Base-by-base conservation (phyloP, 2,888 invertebrate genomes). In the Campoletis raptor region DNA sequence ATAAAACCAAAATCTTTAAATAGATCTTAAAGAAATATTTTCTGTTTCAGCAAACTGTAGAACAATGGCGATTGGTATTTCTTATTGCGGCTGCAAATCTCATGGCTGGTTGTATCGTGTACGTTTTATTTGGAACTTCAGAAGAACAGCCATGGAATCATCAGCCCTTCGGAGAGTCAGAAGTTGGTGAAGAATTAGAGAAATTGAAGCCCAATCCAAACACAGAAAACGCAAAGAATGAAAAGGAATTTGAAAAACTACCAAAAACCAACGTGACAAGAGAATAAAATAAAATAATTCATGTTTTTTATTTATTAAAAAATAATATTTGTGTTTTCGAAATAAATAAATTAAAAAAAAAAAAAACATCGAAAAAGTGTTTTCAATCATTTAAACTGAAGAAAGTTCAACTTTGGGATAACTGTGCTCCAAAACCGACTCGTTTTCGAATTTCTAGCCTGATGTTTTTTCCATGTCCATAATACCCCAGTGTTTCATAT, bases 81-180 rank as follows among this genome's bases (percentile, higher is more conserved):
- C 84, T 94, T 6, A 94, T 94, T 12, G 91, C 93, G 0, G 92
- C 92, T 21, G 90, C 88, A 0, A 92, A 93, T 83, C 88, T 94
- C 1, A 54, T 89, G 0, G 70, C 88, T 9, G 91, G 92, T 18
- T 90, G 91, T 12, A 37, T 92, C 3, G 79, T 91, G 1, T 94
- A 92, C 66, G 40, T 90, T 30, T 36, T 92, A 0, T 92, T 92
- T 81, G 94, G 94, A 4, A 92, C 92, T 0, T 92, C 94, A 2
- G 88, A 91, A 3, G 91, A 94, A 67, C 94, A 94, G 80, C 81
- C 91, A 1, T 94, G 94, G 94, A 94, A 94, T 85, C 81, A 83
- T 15, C 57, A 80, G 21, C 48, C 21, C 21, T 18, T 74, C 4
- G 10, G 48, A 21, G 77, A 79, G 15, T n/a, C 57, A 12, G 87